These are phyloP conservation scores for Antitype chi DNA, from an alignment of 2,888 invertebrate genomes.

Conservation along the genomic window DNA sequence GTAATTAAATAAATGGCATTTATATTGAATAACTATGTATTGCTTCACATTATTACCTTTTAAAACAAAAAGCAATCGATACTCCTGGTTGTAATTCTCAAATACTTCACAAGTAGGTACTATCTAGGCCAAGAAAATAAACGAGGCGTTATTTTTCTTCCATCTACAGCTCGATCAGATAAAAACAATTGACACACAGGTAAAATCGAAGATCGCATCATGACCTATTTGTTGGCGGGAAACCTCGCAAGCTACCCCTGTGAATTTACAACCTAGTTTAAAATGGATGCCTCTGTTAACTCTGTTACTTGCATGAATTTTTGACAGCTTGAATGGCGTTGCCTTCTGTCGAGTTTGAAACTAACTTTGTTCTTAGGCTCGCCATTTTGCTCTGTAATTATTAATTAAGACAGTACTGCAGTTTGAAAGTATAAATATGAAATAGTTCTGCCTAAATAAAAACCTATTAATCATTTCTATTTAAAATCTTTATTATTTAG, in stretches of 20 bases:
- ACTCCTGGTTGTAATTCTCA: neutral
- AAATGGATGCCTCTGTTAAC: neutral
- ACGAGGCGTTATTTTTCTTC: constrained; percentile 35
- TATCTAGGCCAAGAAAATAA: constrained; percentile 37
- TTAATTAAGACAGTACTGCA: neutral
- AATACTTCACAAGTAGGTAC: neutral
- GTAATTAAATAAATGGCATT: neutral
- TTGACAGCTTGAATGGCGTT: constrained; percentile 6
- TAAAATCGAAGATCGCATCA: constrained; percentile 43
- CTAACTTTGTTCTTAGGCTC: constrained; percentile 9
- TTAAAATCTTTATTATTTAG: neutral
- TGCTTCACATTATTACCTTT: neutral
- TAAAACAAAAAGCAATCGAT: neutral
- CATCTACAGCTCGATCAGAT: constrained; percentile 40
- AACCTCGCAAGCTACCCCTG: constrained; percentile 5
- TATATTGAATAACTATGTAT: neutral
- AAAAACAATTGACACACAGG: constrained; percentile 34
- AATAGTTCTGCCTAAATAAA: neutral
- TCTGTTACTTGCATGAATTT: constrained; percentile 13
- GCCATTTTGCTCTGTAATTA: constrained; percentile 1
- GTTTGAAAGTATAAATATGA: neutral
- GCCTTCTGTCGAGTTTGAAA: neutral
- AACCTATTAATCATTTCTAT: neutral
- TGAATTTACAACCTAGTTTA: constrained; percentile 19
- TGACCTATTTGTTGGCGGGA: constrained; percentile 27